Conservation (phyloP, 2,888 invertebrate genomes). For the Galeopsomyia nigrocyanea region DNA sequence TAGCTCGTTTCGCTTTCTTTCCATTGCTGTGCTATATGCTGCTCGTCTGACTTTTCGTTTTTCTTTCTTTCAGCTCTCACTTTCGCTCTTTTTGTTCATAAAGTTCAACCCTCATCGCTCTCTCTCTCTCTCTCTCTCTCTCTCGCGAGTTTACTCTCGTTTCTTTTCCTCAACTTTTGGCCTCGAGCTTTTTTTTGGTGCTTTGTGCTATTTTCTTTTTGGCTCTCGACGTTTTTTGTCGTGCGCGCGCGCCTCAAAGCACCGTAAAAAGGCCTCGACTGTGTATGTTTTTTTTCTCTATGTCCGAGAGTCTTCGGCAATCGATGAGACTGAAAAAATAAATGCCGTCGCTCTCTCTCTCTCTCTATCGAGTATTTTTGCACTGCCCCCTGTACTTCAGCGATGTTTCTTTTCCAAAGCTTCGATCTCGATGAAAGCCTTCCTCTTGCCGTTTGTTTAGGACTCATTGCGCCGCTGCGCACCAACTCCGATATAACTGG, state of each 20-base stretch:
- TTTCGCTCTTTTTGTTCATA: constrained; percentile 26
- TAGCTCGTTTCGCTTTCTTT: constrained; percentile 5
- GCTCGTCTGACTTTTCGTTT: constrained; percentile 12
- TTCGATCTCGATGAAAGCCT: too few species aligned
- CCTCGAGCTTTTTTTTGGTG: not conserved
- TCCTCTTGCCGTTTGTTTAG: not conserved
- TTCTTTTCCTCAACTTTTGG: constrained; percentile 6
- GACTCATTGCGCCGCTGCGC: not conserved
- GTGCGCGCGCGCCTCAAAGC: constrained; percentile 20
- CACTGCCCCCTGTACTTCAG: too few species aligned
- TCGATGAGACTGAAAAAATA: constrained; percentile 40
- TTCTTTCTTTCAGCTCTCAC: constrained; percentile 29
- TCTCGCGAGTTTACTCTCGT: not conserved
- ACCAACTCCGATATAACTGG: constrained; percentile 1
- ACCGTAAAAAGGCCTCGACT: constrained; percentile 34
- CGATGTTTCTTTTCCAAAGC: too few species aligned
- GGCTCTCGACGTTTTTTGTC: constrained; percentile 23
- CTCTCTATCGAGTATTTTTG: not conserved
- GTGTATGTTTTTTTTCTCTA: too few species aligned
- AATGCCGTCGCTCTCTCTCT: constrained; percentile 25
- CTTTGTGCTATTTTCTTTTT: constrained; percentile 36
- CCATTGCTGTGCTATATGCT: too few species aligned
- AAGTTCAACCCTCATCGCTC: constrained; percentile 6
- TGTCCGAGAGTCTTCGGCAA: constrained; percentile 23
- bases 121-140: constrained; percentile 1